These are phyloP conservation scores for Salvelinus sp. DNA, from an alignment of 2,113 vertebrate genomes.

Conservation along the genomic window DNA sequence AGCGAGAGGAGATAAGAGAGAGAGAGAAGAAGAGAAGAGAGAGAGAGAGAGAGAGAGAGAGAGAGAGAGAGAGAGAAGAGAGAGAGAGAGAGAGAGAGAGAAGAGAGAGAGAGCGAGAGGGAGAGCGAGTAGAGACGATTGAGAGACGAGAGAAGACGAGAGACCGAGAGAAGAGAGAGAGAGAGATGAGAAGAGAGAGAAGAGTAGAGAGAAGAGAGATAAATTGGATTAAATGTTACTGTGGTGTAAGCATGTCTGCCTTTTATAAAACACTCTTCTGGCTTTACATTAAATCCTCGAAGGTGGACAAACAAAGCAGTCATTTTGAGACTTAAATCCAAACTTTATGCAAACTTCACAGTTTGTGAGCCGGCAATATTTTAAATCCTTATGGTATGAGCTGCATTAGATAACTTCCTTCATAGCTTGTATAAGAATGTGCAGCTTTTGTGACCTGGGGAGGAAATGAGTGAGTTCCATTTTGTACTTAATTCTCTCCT, in stretches of 20 bases:
- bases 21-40: not conserved
- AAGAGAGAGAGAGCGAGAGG: too few relatives aligned
- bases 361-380: not conserved
- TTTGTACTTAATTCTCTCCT: not conserved
- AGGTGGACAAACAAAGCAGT: conserved; percentile 50
- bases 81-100: not conserved
- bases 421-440: not conserved
- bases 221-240: conserved; percentile 37
- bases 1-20: too few relatives aligned
- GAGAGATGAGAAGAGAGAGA: not conserved
- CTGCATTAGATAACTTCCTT: not conserved
- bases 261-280: conserved; percentile 23
- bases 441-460: not conserved
- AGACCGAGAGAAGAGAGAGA: too few relatives aligned
- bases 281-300: conserved; percentile 43
- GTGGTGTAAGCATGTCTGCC: conserved; percentile 46
- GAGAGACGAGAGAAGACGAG: too few relatives aligned
- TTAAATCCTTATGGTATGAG: not conserved
- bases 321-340: conserved; percentile 38
- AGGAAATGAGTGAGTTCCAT: not conserved
- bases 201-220: too few relatives aligned
- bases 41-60: not conserved
- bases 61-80: too few relatives aligned
- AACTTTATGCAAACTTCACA: conserved; percentile 16
- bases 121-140: too few relatives aligned